Conservation (phyloP, 1,140 invertebrate genomes). For the Phymastichus coffea region DNA sequence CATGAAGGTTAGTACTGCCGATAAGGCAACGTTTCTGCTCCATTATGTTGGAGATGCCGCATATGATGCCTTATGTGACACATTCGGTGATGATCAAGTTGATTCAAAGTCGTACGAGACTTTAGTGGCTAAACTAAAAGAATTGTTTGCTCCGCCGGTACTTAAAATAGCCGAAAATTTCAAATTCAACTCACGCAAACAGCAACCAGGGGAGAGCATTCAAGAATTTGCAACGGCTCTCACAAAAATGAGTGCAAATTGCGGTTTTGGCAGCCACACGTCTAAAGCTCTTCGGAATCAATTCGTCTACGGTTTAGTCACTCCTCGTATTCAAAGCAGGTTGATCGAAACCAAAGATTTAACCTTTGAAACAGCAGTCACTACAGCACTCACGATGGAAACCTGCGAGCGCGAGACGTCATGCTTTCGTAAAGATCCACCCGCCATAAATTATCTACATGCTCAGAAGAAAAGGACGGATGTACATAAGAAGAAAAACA, state of each 20-base stretch:
- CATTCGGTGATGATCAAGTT: not conserved
- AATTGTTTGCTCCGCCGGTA: not conserved
- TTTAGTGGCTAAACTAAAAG: not conserved
- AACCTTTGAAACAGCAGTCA: not conserved
- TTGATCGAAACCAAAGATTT: not conserved
- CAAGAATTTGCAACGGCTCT: not conserved
- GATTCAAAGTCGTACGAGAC: not conserved
- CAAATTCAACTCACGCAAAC: constrained; percentile 18
- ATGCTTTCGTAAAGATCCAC: not conserved
- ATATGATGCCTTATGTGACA: not conserved
- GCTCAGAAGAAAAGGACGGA: not conserved
- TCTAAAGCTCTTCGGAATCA: not conserved
- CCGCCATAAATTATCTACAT: not conserved
- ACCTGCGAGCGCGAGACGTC: not conserved
- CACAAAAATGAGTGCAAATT: not conserved
- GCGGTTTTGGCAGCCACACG: not conserved
- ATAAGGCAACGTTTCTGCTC: not conserved
- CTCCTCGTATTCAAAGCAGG: not conserved
- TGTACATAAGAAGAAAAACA: not conserved
- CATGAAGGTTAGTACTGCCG: not conserved
- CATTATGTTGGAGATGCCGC: constrained; percentile 9
- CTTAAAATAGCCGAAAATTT: constrained; percentile 11
- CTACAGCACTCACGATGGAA: constrained; percentile 1
- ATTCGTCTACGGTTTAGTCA: not conserved
- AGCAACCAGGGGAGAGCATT: not conserved